Conservation (phyloP, 2,113 vertebrate species). For the Pelodiscus sinensis region DNA sequence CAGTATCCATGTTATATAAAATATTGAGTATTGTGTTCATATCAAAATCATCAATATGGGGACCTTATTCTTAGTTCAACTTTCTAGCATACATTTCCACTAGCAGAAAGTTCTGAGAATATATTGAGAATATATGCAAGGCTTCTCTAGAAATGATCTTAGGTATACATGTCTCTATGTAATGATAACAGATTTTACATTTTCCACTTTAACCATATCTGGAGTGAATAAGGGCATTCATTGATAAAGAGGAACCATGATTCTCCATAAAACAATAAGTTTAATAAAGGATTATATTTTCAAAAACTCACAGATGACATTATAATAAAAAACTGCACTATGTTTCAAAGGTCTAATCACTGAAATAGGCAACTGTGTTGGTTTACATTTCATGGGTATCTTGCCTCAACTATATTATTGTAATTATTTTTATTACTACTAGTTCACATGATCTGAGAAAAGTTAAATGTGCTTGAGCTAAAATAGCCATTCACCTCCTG, state of each 20-base stretch:
- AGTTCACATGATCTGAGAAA: not conserved
- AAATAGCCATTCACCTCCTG: slow-evolving; percentile 26
- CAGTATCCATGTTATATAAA: not conserved
- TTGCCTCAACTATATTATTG: not conserved
- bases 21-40: slow-evolving; percentile 20
- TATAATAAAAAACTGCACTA: not conserved
- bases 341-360: not conserved
- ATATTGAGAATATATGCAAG: not conserved
- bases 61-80: slow-evolving; percentile 38
- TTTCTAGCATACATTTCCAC: slow-evolving; percentile 23
- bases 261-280: slow-evolving; percentile 33
- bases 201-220: slow-evolving; percentile 12
- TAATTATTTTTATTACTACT: slow-evolving; percentile 43
- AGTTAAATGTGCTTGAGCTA: not conserved
- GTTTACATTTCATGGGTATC: not conserved
- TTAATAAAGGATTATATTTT: slow-evolving; percentile 34
- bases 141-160: not conserved
- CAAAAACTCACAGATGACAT: not conserved
- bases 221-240: slow-evolving; percentile 34
- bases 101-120: slow-evolving; percentile 19
- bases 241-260: slow-evolving; percentile 32
- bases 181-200: slow-evolving; percentile 51
- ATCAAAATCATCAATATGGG: not conserved
- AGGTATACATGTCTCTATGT: not conserved
- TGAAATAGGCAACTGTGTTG: slow-evolving; percentile 13